Percentiles rank a stretch among this genome's conserved stretches.
Evolutionary conservation across 2,888 invertebrate genomes (phyloP).

Genomic region (Amphipoea lucens): DNA sequence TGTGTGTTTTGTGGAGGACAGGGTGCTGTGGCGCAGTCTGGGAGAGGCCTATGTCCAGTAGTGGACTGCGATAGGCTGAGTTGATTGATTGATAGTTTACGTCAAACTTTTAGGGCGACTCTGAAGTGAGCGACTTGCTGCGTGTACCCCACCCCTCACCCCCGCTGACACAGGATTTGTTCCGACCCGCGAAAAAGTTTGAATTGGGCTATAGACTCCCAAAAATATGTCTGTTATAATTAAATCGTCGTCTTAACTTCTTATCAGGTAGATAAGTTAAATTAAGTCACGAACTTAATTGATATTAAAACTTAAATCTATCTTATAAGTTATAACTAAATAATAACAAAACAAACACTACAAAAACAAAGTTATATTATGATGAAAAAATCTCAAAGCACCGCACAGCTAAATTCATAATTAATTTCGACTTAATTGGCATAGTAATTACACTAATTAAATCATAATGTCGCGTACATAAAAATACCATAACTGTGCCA

Average conservation of each 20-base stretch:
- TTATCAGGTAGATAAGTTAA: neutral
- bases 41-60: no score
- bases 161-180: neutral
- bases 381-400: neutral
- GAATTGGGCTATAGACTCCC: neutral
- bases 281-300: neutral
- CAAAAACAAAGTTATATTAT: no score
- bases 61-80: no score
- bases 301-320: no score
- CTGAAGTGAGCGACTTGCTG: no score
- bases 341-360: neutral
- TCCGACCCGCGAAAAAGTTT: neutral
- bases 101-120: no score
- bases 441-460: conserved; percentile 27
- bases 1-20: no score
- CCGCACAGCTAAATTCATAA: neutral
- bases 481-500: conserved; percentile 30
- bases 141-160: neutral
- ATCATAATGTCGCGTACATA: conserved; percentile 4
- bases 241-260: neutral
- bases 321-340: neutral
- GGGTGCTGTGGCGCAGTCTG: no score
- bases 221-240: neutral
- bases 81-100: no score
- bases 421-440: neutral